Conservation (phyloP, 1,140 invertebrate genomes). For the Pogonus chalceus region DNA sequence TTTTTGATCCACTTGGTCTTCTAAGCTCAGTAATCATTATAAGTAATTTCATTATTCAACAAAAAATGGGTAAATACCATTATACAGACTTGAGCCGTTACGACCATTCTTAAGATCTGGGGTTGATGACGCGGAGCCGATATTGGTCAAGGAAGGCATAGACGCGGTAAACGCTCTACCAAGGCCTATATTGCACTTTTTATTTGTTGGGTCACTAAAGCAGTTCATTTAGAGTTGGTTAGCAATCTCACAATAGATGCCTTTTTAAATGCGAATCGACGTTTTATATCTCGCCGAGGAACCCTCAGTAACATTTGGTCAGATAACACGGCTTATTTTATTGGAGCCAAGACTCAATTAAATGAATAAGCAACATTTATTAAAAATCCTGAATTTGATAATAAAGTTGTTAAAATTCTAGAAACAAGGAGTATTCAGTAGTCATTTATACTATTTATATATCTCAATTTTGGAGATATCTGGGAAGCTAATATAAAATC, state of each 20-base stretch:
- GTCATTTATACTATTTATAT: constrained; percentile 22
- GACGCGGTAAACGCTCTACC: not conserved
- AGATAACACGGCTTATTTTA: constrained; percentile 13
- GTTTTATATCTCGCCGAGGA: constrained; percentile 23
- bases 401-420: not conserved
- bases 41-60: no score
- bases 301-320: constrained; percentile 6
- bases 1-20: no score
- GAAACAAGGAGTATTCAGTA: not conserved
- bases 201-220: constrained; percentile 8
- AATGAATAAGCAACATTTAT: not conserved
- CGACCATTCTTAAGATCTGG: no score
- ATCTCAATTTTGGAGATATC: constrained; percentile 22
- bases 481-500: constrained; percentile 25
- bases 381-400: not conserved
- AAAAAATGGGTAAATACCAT: no score
- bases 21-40: no score
- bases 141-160: constrained; percentile 8
- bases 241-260: constrained; percentile 16
- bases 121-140: no score
- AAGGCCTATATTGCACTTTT: constrained; percentile 18
- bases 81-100: no score
- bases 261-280: constrained; percentile 19
- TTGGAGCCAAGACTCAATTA: constrained; percentile 5
- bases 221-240: constrained; percentile 25